Evolutionary conservation across 2,888 invertebrate species (phyloP).

Genomic region (Operophtera brumata): DNA sequence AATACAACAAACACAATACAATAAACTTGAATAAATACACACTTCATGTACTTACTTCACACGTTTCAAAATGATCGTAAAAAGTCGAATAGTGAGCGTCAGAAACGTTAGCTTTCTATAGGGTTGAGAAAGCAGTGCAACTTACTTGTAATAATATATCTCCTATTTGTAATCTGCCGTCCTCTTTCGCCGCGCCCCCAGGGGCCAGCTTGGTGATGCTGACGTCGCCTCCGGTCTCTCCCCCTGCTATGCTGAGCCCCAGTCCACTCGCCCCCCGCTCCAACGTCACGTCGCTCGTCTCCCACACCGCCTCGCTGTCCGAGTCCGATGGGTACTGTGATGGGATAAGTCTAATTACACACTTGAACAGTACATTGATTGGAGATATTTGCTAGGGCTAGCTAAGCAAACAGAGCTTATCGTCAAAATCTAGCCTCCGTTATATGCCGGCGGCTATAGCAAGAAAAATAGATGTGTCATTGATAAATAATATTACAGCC

Average conservation of each 20-base stretch:
- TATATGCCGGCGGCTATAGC: too few species aligned
- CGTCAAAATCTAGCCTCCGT: too few species aligned
- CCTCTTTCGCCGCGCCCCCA: constrained; percentile 94
- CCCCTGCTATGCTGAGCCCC: constrained; percentile 99
- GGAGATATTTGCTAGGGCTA: too few species aligned
- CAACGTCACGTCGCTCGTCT: constrained; percentile 94
- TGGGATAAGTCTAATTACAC: constrained; percentile 5
- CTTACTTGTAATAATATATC: constrained; percentile 92
- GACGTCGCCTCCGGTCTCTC: constrained; percentile 96
- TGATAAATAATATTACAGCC: too few species aligned
- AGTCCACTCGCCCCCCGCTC: constrained; percentile 94
- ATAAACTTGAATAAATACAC: too few species aligned
- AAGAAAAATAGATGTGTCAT: too few species aligned
- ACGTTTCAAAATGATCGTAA: too few species aligned
- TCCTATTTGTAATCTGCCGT: constrained; percentile 93
- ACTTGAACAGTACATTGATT: background rate
- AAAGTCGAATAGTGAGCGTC: too few species aligned
- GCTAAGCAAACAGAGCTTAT: too few species aligned
- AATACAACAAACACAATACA: too few species aligned
- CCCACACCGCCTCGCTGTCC: constrained; percentile 89
- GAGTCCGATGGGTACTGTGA: constrained; percentile 61
- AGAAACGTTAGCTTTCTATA: too few species aligned
- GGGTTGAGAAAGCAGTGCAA: background rate
- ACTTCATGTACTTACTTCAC: too few species aligned
- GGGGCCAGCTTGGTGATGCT: constrained; percentile 98